phyloP scores from a whole-genome alignment of 2,888 invertebrate species.

The Cecidostiba fungosa region DNA sequence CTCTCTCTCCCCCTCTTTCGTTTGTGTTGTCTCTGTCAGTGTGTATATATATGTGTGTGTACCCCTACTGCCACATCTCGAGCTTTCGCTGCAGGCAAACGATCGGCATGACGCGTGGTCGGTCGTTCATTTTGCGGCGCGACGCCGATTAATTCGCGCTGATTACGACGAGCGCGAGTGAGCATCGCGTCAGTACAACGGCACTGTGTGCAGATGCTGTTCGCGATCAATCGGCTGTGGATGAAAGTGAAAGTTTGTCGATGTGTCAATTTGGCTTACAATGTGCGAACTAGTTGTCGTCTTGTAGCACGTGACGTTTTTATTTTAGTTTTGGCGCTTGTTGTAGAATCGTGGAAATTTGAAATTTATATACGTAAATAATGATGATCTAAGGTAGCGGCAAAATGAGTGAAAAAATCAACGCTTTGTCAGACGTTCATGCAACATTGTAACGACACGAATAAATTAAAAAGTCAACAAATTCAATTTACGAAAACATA shows the following conservation, averaged over 20 bases:
- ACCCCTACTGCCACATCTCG: conserved; percentile 2
- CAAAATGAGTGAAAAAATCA: too few relatives aligned
- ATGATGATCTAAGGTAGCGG: too few relatives aligned
- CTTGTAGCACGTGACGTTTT: not conserved
- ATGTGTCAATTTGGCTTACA: not conserved
- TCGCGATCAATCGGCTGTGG: not conserved
- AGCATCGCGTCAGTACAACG: not conserved
- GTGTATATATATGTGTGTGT: not conserved
- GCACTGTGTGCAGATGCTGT: not conserved
- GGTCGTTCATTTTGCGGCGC: conserved; percentile 21
- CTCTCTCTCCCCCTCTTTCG: not conserved
- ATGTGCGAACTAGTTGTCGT: not conserved
- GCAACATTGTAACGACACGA: too few relatives aligned
- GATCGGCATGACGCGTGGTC: conserved; percentile 21
- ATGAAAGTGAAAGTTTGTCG: not conserved
- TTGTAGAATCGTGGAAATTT: too few relatives aligned
- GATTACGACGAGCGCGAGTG: conserved; percentile 25
- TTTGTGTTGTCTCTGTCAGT: not conserved
- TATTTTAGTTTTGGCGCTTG: too few relatives aligned
- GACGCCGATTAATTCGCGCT: conserved; percentile 34
- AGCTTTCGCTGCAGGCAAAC: conserved; percentile 40
- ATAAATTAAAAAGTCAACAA: too few relatives aligned
- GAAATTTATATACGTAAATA: too few relatives aligned
- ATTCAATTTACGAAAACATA: too few relatives aligned
- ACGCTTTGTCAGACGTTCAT: too few relatives aligned